phyloP scores from a whole-genome alignment of 2,888 invertebrate genomes.

The Yponomeuta cagnagella region DNA sequence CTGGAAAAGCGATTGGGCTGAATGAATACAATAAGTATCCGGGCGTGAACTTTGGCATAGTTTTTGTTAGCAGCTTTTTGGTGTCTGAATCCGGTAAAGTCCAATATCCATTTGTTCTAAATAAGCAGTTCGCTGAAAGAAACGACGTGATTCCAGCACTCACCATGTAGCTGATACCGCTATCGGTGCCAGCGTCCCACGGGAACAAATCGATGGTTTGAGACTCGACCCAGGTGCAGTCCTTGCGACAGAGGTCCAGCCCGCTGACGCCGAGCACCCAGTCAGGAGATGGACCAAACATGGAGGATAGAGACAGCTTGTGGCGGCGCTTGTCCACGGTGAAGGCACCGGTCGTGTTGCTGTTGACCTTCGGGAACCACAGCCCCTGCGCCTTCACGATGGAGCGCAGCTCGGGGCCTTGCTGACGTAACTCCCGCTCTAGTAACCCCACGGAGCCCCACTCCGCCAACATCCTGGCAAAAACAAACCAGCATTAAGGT shows the following conservation, averaged over 20 bases:
- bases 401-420: conserved; percentile 85
- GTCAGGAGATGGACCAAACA: conserved; percentile 97
- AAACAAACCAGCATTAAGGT: neutral
- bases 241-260: conserved; percentile 88
- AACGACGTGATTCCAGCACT: conserved; percentile 24
- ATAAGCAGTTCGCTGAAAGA: no score
- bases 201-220: conserved; percentile 91
- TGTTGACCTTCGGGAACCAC: conserved; percentile 90
- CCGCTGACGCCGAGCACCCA: conserved; percentile 97
- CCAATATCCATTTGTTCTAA: no score
- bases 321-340: conserved; percentile 90
- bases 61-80: no score
- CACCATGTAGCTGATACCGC: conserved; percentile 93
- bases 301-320: conserved; percentile 89
- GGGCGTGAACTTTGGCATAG: no score
- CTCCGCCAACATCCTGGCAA: conserved; percentile 80
- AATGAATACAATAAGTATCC: no score
- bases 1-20: no score
- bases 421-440: conserved; percentile 91
- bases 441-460: conserved; percentile 92
- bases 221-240: conserved; percentile 94
- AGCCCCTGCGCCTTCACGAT: conserved; percentile 93
- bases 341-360: conserved; percentile 87
- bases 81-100: no score
- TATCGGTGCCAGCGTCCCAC: conserved; percentile 97